Conservation (phyloP, 2,113 vertebrate genomes). For the Leptobrachium ailaonicum region DNA sequence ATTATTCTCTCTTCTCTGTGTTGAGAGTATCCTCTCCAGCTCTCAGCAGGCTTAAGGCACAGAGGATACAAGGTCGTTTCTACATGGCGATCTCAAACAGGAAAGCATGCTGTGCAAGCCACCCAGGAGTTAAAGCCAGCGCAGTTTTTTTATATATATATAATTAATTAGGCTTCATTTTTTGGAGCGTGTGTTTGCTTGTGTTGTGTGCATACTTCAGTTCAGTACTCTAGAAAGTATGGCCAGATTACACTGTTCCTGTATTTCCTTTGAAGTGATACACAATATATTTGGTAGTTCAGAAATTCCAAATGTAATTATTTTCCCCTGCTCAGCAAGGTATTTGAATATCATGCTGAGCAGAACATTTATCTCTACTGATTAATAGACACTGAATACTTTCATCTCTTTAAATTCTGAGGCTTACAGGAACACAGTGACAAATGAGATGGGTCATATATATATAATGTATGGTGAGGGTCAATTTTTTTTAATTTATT, state of each 20-base stretch:
- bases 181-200: conserved; percentile 41
- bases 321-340: conserved; percentile 48
- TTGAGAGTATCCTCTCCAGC: conserved; percentile 40
- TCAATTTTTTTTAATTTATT: conserved; percentile 17
- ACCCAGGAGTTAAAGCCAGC: conserved; percentile 47
- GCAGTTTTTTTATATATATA: conserved; percentile 22
- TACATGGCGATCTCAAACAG: conserved; percentile 48
- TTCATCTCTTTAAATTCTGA: conserved; percentile 34
- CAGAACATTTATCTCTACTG: conserved; percentile 48
- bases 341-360: conserved; percentile 50
- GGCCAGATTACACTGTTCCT: conserved; percentile 46
- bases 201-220: conserved; percentile 40
- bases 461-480: conserved; percentile 25
- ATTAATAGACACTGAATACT: conserved; percentile 42
- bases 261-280: conserved; percentile 49
- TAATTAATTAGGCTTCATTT: conserved; percentile 51
- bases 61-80: conserved; percentile 46
- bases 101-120: conserved; percentile 45
- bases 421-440: conserved; percentile 36
- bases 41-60: conserved; percentile 47
- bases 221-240: conserved; percentile 48
- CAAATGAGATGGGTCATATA: conserved; percentile 45
- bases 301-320: conserved; percentile 51
- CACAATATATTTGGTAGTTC: conserved; percentile 49
- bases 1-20: conserved; percentile 43